Evolutionary conservation across 1,140 invertebrate genomes (phyloP), one percentile per base, ranked within the genome.

Genomic region (Pseudoatta argentina): DNA sequence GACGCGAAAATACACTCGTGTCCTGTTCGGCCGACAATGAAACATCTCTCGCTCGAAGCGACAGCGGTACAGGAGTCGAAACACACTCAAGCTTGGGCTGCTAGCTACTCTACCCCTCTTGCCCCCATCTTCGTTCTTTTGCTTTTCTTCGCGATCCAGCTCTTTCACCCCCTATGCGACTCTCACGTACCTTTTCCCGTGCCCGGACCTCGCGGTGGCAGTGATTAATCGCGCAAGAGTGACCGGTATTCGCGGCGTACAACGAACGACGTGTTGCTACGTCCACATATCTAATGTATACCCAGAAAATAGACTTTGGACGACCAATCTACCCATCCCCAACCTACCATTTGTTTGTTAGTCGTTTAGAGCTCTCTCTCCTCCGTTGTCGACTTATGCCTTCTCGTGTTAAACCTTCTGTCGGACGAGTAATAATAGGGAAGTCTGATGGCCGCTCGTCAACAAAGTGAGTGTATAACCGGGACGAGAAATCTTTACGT

Each of bases 181-280:
- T 87, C 89, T 87, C 81, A 64, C 79, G 76, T 51, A 89, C 86
- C 87, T 87, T 88, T 79, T 76, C 64, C 34, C 64, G 73, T 72
- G 71, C 51, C 44, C 34, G 85, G 44, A 69, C 77, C 87, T 39
- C 55, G 77, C 69, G 63, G 85, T 85, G 88, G 89, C 92, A 90
- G 89, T 91, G 91, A 89, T 91, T 92, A 93, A 91, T 89, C 89
- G 87, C 83, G 91, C 87, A 81, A 91, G 86, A 85, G 86, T 83
- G 88, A 87, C 87, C 86, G 82, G 89, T 88, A 87, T 90, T 87
- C 78, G 85, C 83, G 71, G 76, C 79, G 83, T 86, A 87, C 90
- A 91, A 91, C 87, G 81, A 91, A 85, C 90, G 86, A 91, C 88
- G 87, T 89, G 90, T 90, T 91, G 90, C 82, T 67, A 30, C 66